phyloP scores from a whole-genome alignment of 2,113 vertebrate species.

The Centropus unirufus region DNA sequence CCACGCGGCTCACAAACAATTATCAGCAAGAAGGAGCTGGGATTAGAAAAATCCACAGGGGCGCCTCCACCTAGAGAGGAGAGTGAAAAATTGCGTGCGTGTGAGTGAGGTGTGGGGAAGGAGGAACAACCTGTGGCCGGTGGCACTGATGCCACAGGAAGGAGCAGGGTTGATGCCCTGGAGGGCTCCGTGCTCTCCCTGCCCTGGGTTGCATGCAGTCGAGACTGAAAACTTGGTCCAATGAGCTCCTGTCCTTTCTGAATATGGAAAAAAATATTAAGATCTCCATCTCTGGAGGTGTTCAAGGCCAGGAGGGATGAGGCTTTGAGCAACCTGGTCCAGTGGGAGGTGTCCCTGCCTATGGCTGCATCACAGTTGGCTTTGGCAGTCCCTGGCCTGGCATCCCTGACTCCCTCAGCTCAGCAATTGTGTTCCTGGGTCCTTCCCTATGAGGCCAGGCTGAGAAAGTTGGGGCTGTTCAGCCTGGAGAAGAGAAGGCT shows the following conservation, averaged over 20 bases:
- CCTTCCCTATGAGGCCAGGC: too few species aligned
- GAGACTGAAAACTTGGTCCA: neutral
- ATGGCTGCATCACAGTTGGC: too few species aligned
- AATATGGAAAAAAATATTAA: too few species aligned
- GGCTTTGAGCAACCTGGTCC: too few species aligned
- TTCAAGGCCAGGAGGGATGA: too few species aligned
- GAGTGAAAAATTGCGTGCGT: slow-evolving; percentile 13
- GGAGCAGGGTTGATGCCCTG: neutral
- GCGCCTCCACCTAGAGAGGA: slow-evolving; percentile 27
- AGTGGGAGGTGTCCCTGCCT: too few species aligned
- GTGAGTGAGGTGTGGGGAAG: neutral
- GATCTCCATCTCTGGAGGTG: too few species aligned
- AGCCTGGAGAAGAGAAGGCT: too few species aligned
- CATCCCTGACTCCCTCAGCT: too few species aligned
- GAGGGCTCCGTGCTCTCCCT: neutral
- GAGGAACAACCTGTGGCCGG: neutral
- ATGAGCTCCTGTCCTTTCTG: neutral
- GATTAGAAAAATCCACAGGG: slow-evolving; percentile 69
- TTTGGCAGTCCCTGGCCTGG: too few species aligned
- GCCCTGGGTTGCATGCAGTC: accelerated
- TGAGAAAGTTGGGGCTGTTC: too few species aligned
- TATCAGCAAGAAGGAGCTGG: slow-evolving; percentile 64
- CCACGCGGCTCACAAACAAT: slow-evolving; percentile 62
- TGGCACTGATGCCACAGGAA: accelerated
- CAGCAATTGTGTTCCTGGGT: too few species aligned